phyloP scores from a whole-genome alignment of 2,113 vertebrate genomes.

The Aptenodytes forsteri region DNA sequence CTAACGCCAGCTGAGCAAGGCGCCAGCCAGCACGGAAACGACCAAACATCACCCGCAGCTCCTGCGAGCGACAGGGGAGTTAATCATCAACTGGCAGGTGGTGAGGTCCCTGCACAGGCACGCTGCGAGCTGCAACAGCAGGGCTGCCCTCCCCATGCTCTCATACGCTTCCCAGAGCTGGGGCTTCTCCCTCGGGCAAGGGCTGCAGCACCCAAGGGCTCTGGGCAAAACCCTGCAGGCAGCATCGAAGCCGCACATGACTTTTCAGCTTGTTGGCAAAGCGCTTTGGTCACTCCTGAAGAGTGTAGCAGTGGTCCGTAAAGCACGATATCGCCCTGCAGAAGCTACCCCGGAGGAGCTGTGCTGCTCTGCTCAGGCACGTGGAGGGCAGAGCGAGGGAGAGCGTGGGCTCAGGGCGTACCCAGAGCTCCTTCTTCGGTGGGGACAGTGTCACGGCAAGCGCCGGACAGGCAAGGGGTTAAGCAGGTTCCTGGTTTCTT shows the following conservation, averaged over 20 bases:
- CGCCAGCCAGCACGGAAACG: neutral
- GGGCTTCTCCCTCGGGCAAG: neutral
- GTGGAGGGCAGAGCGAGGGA: neutral
- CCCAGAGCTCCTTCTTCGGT: accelerated
- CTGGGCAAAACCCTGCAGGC: neutral
- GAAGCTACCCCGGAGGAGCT: neutral
- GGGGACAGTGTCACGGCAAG: neutral
- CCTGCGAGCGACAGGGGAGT: neutral
- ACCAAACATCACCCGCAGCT: neutral
- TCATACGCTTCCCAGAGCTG: neutral
- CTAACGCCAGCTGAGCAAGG: neutral
- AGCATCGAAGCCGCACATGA: accelerated
- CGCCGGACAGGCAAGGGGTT: neutral
- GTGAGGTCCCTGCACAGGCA: neutral
- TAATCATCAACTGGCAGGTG: neutral
- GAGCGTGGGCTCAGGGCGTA: neutral
- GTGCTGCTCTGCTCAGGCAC: neutral
- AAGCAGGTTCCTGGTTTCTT: neutral
- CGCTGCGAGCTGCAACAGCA: accelerated
- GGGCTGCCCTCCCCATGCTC: neutral
- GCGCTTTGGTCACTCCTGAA: accelerated
- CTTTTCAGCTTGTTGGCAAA: neutral
- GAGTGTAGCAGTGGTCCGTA: accelerated
- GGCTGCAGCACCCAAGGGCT: neutral
- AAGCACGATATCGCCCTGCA: neutral